phyloP scores from a whole-genome alignment of 35 echinoderm and acorn worm species.

The Lytechinus variegatus region DNA sequence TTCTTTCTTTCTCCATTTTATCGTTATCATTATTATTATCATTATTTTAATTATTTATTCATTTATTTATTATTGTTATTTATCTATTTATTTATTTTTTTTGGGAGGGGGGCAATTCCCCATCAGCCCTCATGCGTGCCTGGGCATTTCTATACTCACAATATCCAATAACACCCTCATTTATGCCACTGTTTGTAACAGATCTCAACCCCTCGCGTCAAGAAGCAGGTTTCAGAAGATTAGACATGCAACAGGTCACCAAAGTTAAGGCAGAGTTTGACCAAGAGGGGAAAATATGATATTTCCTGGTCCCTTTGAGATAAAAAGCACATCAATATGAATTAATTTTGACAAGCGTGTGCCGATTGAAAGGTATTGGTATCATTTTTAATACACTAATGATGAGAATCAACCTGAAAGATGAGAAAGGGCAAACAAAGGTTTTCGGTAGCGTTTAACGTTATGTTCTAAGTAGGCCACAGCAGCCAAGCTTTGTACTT shows the following conservation, averaged over 20 bases:
- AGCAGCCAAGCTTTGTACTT: no score
- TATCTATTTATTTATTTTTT: no score
- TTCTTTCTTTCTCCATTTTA: no score
- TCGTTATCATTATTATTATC: no score
- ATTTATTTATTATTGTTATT: no score
- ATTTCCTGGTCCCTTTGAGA: not conserved
- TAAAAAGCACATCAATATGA: not conserved
- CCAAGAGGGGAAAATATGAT: slow-evolving; percentile 2
- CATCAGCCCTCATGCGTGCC: no score
- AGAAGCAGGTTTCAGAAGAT: not conserved
- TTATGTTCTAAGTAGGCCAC: no score
- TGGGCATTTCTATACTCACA: no score
- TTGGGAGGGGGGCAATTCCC: no score
- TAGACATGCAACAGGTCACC: slow-evolving; percentile 16
- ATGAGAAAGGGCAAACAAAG: not conserved
- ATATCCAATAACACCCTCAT: not conserved
- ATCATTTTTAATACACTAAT: not conserved
- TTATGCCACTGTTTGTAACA: not conserved
- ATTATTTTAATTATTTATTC: no score
- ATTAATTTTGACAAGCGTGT: not conserved
- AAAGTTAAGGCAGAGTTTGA: not conserved
- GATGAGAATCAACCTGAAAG: not conserved
- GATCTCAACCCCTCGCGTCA: not conserved
- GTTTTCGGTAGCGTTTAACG: no score
- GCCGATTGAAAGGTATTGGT: not conserved